Percentiles rank a stretch among this genome's conserved stretches.
Evolutionary conservation across 1,140 invertebrate species (phyloP).

Genomic region (Zaprionus africanus): DNA sequence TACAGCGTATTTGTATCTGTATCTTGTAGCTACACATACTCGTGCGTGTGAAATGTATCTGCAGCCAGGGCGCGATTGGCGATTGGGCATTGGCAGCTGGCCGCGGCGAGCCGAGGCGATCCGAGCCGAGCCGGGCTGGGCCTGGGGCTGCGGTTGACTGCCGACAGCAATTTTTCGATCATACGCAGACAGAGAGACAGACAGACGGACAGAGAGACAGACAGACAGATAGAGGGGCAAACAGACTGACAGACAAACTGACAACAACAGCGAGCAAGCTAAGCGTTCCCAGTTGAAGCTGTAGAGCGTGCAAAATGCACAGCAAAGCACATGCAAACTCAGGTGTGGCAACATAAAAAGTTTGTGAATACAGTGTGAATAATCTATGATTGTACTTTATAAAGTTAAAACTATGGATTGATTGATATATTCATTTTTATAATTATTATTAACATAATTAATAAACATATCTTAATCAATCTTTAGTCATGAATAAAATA

Average conservation of each 20-base stretch:
- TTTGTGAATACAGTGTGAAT: background rate
- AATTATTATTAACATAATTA: too few species aligned
- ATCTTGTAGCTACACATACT: conserved; percentile 13
- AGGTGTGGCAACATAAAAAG: background rate
- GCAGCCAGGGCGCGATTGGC: background rate
- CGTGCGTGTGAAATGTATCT: conserved; percentile 28
- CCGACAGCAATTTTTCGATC: conserved; percentile 39
- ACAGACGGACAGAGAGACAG: background rate
- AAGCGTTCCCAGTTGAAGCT: background rate
- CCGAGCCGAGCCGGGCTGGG: background rate
- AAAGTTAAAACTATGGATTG: background rate
- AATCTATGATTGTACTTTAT: background rate
- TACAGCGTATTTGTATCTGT: conserved; percentile 30
- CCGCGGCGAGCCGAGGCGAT: conserved; percentile 7
- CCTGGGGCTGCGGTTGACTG: conserved; percentile 19
- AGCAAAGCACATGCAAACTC: conserved; percentile 16
- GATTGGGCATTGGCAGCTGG: conserved; percentile 41
- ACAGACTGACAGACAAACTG: background rate
- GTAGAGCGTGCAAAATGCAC: conserved; percentile 11
- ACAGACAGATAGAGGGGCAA: background rate
- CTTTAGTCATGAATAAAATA: too few species aligned
- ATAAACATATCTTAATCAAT: too few species aligned
- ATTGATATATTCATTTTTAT: too few species aligned
- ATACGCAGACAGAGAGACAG: conserved; percentile 26
- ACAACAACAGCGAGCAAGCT: conserved; percentile 1